A percentile compares a stretch with the other conserved stretches of the same genome.
These are phyloP conservation scores for Drosophila paramelanica DNA, from an alignment of 2,888 invertebrate species.

Conservation along the genomic window DNA sequence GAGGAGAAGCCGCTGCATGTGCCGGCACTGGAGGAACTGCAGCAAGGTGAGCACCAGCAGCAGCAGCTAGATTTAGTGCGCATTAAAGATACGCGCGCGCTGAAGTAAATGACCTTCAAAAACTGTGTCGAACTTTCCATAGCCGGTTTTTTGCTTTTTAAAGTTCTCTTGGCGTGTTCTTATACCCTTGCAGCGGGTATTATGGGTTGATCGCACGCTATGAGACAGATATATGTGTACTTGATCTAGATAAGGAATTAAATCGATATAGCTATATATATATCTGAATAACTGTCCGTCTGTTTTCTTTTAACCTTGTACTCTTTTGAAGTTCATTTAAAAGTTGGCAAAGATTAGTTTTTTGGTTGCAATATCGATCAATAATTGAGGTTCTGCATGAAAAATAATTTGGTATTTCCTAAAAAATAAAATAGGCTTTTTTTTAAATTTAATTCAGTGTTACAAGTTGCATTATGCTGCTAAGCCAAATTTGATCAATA, in stretches of 20 bases:
- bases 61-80: conserved; percentile 7
- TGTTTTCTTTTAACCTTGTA: too few relatives aligned
- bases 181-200: background rate
- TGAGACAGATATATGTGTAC: background rate
- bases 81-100: conserved; percentile 28
- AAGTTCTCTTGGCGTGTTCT: conserved; percentile 16
- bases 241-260: background rate
- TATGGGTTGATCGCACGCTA: too few relatives aligned
- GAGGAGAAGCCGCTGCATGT: conserved; percentile 87
- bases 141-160: conserved; percentile 55
- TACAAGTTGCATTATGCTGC: too few relatives aligned
- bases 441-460: too few relatives aligned
- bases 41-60: conserved; percentile 84
- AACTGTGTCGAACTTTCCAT: conserved; percentile 67
- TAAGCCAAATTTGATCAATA: too few relatives aligned
- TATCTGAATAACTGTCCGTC: background rate
- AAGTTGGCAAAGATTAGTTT: background rate
- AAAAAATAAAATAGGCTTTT: too few relatives aligned
- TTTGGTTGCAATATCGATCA: too few relatives aligned
- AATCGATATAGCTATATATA: background rate
- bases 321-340: background rate
- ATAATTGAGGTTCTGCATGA: background rate
- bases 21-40: conserved; percentile 89
- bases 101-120: conserved; percentile 71
- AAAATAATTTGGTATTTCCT: too few relatives aligned